These are phyloP conservation scores for Reinhardtius hippoglossoides DNA, from an alignment of 2,113 vertebrate genomes.

Conservation along the genomic window DNA sequence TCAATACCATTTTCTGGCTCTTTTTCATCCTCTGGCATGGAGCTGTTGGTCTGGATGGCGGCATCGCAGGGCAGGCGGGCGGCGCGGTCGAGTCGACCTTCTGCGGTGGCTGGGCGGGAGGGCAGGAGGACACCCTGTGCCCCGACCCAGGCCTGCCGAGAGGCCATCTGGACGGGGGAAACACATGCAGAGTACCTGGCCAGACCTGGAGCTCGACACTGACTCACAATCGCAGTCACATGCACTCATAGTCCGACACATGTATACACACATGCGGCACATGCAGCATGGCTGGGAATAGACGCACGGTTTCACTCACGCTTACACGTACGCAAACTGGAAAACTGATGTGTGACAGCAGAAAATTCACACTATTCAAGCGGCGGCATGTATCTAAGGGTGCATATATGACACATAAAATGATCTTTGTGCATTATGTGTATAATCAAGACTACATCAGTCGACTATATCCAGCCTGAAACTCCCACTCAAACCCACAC, in stretches of 20 bases:
- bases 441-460: slow-evolving; percentile 66
- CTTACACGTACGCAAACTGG: not conserved
- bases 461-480: slow-evolving; percentile 62
- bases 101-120: slow-evolving; percentile 74
- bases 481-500: slow-evolving; percentile 77
- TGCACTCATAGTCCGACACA: slow-evolving; percentile 36
- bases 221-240: slow-evolving; percentile 55
- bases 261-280: slow-evolving; percentile 34
- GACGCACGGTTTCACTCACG: slow-evolving; percentile 6
- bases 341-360: not conserved
- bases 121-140: slow-evolving; percentile 79
- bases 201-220: slow-evolving; percentile 73
- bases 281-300: slow-evolving; percentile 18
- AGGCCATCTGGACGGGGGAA: slow-evolving; percentile 82
- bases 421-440: slow-evolving; percentile 63
- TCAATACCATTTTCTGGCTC: slow-evolving; percentile 48
- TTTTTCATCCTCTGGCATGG: slow-evolving; percentile 50
- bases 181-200: slow-evolving; percentile 81
- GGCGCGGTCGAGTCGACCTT: slow-evolving; percentile 79
- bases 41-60: slow-evolving; percentile 58
- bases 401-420: slow-evolving; percentile 46
- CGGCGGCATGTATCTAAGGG: slow-evolving; percentile 29
- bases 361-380: slow-evolving; percentile 18
- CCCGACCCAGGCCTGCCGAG: slow-evolving; percentile 73
- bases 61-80: slow-evolving; percentile 52